Conservation (phyloP, 2,888 invertebrate genomes). For the Cheilosia pagana region DNA sequence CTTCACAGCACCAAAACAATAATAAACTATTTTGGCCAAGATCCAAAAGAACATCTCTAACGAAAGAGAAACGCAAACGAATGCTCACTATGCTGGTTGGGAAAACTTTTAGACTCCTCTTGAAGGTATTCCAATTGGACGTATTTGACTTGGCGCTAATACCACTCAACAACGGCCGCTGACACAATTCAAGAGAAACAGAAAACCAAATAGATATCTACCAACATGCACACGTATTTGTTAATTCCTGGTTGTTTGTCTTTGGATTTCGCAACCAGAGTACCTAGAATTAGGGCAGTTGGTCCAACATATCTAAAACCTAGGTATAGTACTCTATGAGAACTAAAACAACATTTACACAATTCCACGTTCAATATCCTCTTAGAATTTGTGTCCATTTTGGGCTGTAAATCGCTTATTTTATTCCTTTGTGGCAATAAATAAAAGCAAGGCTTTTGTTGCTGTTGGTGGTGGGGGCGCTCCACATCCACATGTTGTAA, state of each 20-base stretch:
- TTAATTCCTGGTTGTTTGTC: conserved; percentile 26
- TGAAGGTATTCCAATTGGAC: conserved; percentile 49
- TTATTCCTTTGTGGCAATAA: conserved; percentile 52
- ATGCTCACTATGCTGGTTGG: conserved; percentile 22
- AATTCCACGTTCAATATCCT: conserved; percentile 26
- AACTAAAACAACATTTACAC: conserved; percentile 30
- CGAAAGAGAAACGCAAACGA: conserved; percentile 22
- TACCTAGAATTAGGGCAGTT: conserved; percentile 35
- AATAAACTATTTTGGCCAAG: conserved; percentile 48
- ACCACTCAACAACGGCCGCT: conserved; percentile 18
- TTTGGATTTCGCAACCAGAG: conserved; percentile 24
- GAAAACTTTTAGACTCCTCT: conserved; percentile 22
- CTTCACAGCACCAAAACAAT: conserved; percentile 38
- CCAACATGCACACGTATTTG: conserved; percentile 8
- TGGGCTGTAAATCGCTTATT: conserved; percentile 26
- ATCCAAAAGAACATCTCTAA: conserved; percentile 35
- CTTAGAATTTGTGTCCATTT: conserved; percentile 33
- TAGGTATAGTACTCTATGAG: no score
- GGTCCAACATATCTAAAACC: conserved; percentile 18
- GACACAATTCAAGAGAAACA: conserved; percentile 10
- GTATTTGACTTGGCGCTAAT: conserved; percentile 51
- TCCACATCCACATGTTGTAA: conserved; percentile 25
- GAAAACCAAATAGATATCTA: conserved; percentile 1
- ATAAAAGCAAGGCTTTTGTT: conserved; percentile 55
- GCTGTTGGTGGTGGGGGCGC: conserved; percentile 4